Evolutionary conservation across 2,797 vertebrate species (phyloP), one percentile per base, ranked within the genome.

Genomic region (Huso huso): DNA sequence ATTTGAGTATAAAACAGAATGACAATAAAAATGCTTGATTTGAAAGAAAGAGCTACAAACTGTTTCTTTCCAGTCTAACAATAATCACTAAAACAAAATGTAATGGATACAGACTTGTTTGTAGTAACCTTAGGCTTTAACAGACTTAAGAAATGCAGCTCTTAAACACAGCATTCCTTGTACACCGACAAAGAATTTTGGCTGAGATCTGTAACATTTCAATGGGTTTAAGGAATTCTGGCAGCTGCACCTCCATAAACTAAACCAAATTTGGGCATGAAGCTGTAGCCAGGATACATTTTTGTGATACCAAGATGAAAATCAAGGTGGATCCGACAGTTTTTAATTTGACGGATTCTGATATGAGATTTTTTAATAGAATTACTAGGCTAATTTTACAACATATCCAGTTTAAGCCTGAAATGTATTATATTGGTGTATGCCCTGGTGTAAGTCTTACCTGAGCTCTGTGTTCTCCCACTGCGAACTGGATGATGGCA

Each of bases 401-500:
- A 37, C 23, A 2, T 37, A 37, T 37, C 23, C 23, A 37, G 23
- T 37, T 37, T 37, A 37, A 37, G 23, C 23, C 23, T 37, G 23
- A 37, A 37, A 3, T 37, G 23, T 37, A 37, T 37, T 37, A 37
- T 37, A 8, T 58, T 48, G 53, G 13, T n/a, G 15, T 8, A 63
- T 50, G 63, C 7, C 48, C 13, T 18, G 23, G 23, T 11, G 7
- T n/a, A 4, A 6, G 6, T 23, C 12, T 88, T 87, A 99, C 97
- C 96, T 99, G 97, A 55, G 96, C 88, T 71, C 93, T 93, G 75
- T 96, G 94, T 77, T 98, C 95, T 72, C 97, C 97, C 0, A 99
- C 94, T 0, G 96, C 94, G 74, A 99, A 99, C 80, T 98, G 97
- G 67, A 99, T 93, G 69, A 98, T 86, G 0, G 95, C 95, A 8